phyloP scores from a whole-genome alignment of 2,888 invertebrate species.

The Pyralis farinalis region DNA sequence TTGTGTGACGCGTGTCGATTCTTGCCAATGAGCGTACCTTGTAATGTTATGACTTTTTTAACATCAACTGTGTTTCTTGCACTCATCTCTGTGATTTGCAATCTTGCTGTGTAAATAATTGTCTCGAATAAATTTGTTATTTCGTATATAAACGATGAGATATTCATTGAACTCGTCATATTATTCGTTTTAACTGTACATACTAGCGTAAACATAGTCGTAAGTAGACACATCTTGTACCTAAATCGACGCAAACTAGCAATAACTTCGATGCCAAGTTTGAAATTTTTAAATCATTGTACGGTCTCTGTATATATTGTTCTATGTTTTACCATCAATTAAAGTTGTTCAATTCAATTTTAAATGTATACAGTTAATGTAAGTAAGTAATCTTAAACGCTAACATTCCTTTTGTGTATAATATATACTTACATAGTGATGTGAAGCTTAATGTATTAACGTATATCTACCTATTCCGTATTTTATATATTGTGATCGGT shows the following conservation, averaged over 20 bases:
- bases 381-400: conserved; percentile 71
- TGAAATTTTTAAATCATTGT: conserved; percentile 55
- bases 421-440: conserved; percentile 23
- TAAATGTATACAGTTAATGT: conserved; percentile 52
- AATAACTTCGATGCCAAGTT: conserved; percentile 76
- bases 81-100: conserved; percentile 75
- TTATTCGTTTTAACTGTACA: conserved; percentile 68
- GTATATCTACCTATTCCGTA: conserved; percentile 9
- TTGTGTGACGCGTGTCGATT: conserved; percentile 20
- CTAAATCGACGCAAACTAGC: conserved; percentile 70
- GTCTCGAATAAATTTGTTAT: conserved; percentile 75
- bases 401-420: conserved; percentile 66
- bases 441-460: conserved; percentile 4
- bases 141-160: conserved; percentile 67
- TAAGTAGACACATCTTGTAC: conserved; percentile 77
- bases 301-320: conserved; percentile 67
- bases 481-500: conserved; percentile 4
- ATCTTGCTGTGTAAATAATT: conserved; percentile 72
- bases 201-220: conserved; percentile 60
- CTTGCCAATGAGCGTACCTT: conserved; percentile 55
- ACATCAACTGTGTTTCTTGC: conserved; percentile 42
- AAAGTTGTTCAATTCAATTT: conserved; percentile 51
- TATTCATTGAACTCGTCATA: conserved; percentile 58
- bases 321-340: conserved; percentile 48
- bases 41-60: conserved; percentile 24